phyloP scores from a whole-genome alignment of 2,113 vertebrate genomes.

The Microcebus griseorufus region DNA sequence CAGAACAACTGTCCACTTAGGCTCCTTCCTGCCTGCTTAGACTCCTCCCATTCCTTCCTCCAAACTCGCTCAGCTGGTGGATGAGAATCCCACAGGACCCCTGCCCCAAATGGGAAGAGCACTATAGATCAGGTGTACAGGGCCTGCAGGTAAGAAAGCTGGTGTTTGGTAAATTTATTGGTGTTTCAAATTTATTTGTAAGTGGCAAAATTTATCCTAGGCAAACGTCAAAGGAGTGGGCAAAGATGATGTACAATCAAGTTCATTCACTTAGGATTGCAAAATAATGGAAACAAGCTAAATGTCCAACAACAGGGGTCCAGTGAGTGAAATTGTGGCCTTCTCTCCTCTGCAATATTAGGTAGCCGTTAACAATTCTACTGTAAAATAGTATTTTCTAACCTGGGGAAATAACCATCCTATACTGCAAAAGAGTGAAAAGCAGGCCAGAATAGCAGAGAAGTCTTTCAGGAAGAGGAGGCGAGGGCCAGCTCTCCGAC shows the following conservation, averaged over 20 bases:
- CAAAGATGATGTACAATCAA: not conserved
- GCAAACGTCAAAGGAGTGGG: constrained; percentile 12
- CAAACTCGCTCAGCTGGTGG: not conserved
- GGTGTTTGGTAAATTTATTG: not conserved
- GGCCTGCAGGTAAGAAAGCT: not conserved
- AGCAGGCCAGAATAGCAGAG: not conserved
- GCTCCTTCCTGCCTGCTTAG: not conserved
- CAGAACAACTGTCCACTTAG: not conserved
- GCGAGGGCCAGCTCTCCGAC: not conserved
- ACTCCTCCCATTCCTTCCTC: not conserved
- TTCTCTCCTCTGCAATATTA: not conserved
- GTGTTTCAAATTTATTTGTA: no score
- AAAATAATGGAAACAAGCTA: not conserved
- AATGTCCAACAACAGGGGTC: not conserved
- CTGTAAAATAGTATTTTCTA: not conserved
- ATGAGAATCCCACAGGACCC: not conserved
- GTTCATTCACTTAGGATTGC: not conserved
- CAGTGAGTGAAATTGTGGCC: not conserved
- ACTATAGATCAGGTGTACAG: not conserved
- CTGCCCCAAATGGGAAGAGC: not conserved
- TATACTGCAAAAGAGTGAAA: not conserved
- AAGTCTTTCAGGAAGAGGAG: not conserved
- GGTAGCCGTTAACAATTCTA: not conserved
- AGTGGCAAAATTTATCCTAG: not conserved
- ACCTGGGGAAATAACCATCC: not conserved